phyloP scores from a whole-genome alignment of 2,113 vertebrate species.

The Erythrocebus patas region DNA sequence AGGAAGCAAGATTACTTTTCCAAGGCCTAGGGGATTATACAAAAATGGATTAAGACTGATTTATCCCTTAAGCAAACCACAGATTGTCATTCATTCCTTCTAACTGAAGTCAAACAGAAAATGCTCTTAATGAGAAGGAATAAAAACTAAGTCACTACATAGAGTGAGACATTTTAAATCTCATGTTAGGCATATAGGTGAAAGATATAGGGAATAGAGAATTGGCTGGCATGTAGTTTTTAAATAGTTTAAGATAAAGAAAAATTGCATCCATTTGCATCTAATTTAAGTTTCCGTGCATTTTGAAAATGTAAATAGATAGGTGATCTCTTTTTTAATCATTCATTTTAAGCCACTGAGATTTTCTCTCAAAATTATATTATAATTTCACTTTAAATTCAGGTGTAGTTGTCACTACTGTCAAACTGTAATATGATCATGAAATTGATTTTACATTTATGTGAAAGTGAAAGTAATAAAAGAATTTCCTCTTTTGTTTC shows the following conservation, averaged over 20 bases:
- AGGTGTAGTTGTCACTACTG: constrained; percentile 30
- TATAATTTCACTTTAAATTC: constrained; percentile 64
- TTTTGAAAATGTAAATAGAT: constrained; percentile 3
- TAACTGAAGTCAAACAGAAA: neutral
- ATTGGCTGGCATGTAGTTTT: neutral
- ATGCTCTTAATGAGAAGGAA: constrained; percentile 25
- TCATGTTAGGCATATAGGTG: constrained; percentile 43
- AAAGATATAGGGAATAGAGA: constrained; percentile 42
- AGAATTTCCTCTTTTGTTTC: neutral
- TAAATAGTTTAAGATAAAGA: constrained; percentile 49
- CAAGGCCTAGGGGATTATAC: constrained; percentile 7
- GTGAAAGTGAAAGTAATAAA: neutral
- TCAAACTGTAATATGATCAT: neutral
- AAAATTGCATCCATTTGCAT: constrained; percentile 33
- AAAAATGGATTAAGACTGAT: neutral
- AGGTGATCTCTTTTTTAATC: neutral
- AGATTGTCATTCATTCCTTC: constrained; percentile 46
- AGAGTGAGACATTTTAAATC: constrained; percentile 39
- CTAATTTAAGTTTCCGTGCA: constrained; percentile 68
- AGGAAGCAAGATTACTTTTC: neutral
- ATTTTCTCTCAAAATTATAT: constrained; percentile 67
- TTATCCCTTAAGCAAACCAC: constrained; percentile 12
- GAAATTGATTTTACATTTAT: constrained; percentile 16
- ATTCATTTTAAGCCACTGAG: neutral
- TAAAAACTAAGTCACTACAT: constrained; percentile 41